Percentiles rank a stretch among this genome's conserved stretches.
These are phyloP conservation scores for Progne subis DNA, from an alignment of 2,113 vertebrate species.

Conservation along the genomic window DNA sequence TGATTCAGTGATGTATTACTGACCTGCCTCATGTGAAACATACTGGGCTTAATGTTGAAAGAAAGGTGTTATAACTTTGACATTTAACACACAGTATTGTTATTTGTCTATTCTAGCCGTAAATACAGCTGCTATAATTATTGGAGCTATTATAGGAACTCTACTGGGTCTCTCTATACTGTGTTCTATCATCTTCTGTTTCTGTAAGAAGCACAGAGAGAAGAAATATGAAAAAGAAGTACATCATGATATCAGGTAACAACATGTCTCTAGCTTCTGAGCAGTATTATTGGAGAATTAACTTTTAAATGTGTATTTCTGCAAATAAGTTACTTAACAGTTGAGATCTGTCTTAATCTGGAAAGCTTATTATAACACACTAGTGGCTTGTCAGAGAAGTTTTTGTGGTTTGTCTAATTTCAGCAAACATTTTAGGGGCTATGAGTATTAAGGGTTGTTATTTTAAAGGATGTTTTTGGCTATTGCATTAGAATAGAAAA, in stretches of 20 bases:
- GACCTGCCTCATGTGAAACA: background rate
- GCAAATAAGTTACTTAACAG: background rate
- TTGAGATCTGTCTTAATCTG: background rate
- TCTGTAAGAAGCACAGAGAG: slow-evolving; percentile 84
- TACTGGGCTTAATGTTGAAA: background rate
- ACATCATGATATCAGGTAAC: slow-evolving; percentile 94
- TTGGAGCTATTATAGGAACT: slow-evolving; percentile 82
- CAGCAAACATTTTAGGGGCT: background rate
- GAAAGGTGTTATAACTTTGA: background rate
- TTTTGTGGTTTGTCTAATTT: background rate
- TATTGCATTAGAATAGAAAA: background rate
- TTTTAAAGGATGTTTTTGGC: background rate
- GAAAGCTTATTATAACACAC: background rate
- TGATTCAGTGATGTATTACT: background rate
- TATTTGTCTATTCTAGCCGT: slow-evolving; percentile 77
- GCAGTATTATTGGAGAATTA: slow-evolving; percentile 12
- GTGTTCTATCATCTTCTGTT: slow-evolving; percentile 84
- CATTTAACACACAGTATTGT: background rate
- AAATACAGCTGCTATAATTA: slow-evolving; percentile 85
- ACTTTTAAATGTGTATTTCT: slow-evolving; percentile 9
- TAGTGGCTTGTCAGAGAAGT: background rate
- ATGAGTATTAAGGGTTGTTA: background rate
- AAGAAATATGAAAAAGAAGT: slow-evolving; percentile 98
- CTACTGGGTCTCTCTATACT: slow-evolving; percentile 84
- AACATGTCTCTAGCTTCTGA: background rate